phyloP scores from a whole-genome alignment of 2,888 invertebrate species.

The Tinea pellionella region DNA sequence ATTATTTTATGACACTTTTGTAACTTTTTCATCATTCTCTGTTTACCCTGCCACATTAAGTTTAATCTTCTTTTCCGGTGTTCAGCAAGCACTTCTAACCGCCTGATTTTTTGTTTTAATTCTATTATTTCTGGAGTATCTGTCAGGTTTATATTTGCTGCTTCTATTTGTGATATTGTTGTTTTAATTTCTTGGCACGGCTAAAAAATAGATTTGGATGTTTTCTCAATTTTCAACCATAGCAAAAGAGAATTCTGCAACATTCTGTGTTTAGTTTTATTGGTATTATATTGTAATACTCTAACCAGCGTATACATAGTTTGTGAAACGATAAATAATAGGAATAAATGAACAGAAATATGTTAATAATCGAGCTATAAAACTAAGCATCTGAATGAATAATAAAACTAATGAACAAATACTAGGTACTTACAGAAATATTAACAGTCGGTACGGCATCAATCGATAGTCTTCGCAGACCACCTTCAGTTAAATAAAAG shows the following conservation, averaged over 20 bases:
- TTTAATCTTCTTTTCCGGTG: constrained; percentile 38
- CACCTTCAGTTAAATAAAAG: constrained; percentile 48
- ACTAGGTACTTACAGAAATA: constrained; percentile 39
- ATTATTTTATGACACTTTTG: constrained; percentile 36
- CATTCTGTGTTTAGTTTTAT: too few species aligned
- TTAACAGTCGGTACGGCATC: constrained; percentile 45
- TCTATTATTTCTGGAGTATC: constrained; percentile 42
- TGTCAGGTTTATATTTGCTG: constrained; percentile 30
- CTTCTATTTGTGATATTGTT: constrained; percentile 33
- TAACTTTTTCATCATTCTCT: constrained; percentile 34
- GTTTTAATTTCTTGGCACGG: constrained; percentile 37
- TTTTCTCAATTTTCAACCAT: too few species aligned
- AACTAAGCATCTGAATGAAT: too few species aligned
- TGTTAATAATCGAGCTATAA: too few species aligned
- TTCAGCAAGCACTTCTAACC: constrained; percentile 40
- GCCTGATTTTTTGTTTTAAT: constrained; percentile 39
- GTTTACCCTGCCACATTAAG: constrained; percentile 39
- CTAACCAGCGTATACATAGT: too few species aligned
- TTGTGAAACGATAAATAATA: too few species aligned
- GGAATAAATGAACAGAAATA: too few species aligned
- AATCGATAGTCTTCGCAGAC: constrained; percentile 36
- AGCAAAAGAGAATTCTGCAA: too few species aligned
- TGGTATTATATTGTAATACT: too few species aligned
- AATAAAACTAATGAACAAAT: too few species aligned
- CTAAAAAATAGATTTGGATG: constrained; percentile 24